These are phyloP conservation scores for Drosophila pseudoobscura DNA, from an alignment of 1,140 invertebrate species.

Conservation along the genomic window DNA sequence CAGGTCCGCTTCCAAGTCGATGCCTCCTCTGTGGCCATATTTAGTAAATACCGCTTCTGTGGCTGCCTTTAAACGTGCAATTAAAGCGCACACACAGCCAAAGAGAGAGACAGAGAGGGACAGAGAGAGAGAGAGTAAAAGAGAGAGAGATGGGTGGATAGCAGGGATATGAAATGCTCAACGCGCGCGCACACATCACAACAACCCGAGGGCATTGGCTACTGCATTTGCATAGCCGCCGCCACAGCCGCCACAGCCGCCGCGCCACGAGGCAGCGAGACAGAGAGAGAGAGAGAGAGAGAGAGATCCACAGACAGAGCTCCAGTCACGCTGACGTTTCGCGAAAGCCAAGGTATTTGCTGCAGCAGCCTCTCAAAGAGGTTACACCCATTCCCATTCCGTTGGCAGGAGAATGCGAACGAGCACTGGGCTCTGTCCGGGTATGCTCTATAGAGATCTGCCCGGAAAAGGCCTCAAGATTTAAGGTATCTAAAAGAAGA, in stretches of 20 bases:
- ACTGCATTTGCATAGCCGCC: slow-evolving; percentile 82
- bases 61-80: slow-evolving; percentile 80
- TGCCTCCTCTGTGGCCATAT: slow-evolving; percentile 62
- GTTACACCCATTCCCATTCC: no score
- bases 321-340: no score
- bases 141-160: no score
- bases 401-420: no score
- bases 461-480: no score
- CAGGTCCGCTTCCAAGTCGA: slow-evolving; percentile 9
- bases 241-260: slow-evolving; percentile 37
- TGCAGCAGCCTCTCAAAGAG: no score
- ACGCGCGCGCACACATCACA: slow-evolving; percentile 77
- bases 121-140: slow-evolving; percentile 1
- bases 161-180: slow-evolving; percentile 22
- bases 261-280: background rate
- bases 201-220: slow-evolving; percentile 83
- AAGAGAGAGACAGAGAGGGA: slow-evolving; percentile 1
- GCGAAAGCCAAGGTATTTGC: no score
- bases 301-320: no score
- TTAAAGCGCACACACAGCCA: slow-evolving; percentile 57
- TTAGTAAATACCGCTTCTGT: slow-evolving; percentile 81
- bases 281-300: no score
- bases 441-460: no score
- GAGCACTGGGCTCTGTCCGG: no score
- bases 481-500: no score